Conservation (phyloP, 2,797 vertebrate species). For the Gallinago stenura region DNA sequence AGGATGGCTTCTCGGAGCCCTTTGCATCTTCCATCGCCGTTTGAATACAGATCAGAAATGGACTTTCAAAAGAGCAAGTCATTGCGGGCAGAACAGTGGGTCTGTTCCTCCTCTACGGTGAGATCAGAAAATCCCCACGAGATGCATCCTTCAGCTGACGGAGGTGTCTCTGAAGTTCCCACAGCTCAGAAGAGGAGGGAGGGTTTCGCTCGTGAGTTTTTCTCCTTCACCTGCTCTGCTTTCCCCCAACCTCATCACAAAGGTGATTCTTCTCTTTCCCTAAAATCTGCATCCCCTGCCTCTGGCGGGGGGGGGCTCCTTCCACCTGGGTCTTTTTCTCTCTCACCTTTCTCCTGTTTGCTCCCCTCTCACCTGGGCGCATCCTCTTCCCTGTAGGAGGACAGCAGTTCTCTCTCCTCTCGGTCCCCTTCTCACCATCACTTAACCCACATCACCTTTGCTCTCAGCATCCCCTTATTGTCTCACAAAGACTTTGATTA, state of each 20-base stretch:
- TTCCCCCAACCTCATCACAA: neutral
- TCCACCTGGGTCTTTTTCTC: neutral
- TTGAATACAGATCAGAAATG: slow-evolving; percentile 44
- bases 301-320: neutral
- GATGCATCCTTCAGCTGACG: neutral
- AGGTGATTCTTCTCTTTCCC: neutral
- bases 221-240: slow-evolving; percentile 19
- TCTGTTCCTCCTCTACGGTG: neutral
- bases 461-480: neutral
- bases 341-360: neutral
- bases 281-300: neutral
- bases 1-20: neutral
- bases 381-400: neutral
- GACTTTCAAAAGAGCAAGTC: slow-evolving; percentile 44
- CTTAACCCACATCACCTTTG: neutral
- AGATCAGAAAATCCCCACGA: slow-evolving; percentile 45
- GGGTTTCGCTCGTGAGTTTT: slow-evolving; percentile 19
- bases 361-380: neutral
- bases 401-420: neutral
- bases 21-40: neutral
- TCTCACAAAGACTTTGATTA: neutral
- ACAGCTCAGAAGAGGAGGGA: neutral
- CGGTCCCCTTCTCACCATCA: neutral
- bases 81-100: slow-evolving; percentile 6
- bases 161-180: neutral